A percentile compares a stretch with the other conserved stretches of the same genome.
Evolutionary conservation across 64 coral and sea anemone genomes (phyloP).

Genomic region (Pachyseris speciosa): DNA sequence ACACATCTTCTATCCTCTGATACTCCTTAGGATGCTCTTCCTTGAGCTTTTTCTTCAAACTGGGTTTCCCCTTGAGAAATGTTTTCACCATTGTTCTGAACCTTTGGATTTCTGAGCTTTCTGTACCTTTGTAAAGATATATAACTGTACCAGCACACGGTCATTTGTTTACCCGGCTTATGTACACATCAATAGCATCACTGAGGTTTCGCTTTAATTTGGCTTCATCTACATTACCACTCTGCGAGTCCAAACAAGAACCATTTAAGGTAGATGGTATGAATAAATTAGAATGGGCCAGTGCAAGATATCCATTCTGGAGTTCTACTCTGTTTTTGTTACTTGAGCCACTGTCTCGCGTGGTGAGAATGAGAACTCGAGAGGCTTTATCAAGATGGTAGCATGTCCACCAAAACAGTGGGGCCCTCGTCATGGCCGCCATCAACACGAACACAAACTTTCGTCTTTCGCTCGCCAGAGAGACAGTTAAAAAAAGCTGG

Average conservation of each 20-base stretch:
- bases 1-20: constrained; percentile 51
- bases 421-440: constrained; percentile 61
- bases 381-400: constrained; percentile 52
- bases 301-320: constrained; percentile 59
- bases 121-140: constrained; percentile 52
- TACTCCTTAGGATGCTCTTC: constrained; percentile 22
- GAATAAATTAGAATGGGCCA: constrained; percentile 41
- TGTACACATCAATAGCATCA: constrained; percentile 76
- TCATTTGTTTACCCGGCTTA: constrained; percentile 41
- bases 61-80: constrained; percentile 40
- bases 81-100: constrained; percentile 10
- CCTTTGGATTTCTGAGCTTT: constrained; percentile 6
- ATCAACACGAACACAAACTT: constrained; percentile 58
- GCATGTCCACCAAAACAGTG: constrained; percentile 69
- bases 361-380: constrained; percentile 43
- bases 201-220: constrained; percentile 66
- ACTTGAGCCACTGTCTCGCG: constrained; percentile 56
- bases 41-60: neutral
- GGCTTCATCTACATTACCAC: constrained; percentile 39
- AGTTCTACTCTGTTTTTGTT: constrained; percentile 56
- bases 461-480: constrained; percentile 36
- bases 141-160: constrained; percentile 41
- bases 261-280: constrained; percentile 74
- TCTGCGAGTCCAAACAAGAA: constrained; percentile 47
- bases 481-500: constrained; percentile 65